A percentile compares a stretch with the other conserved stretches of the same genome.
Conservation (phyloP, 2,888 invertebrate species). For the Hirudinaria manillensis region DNA sequence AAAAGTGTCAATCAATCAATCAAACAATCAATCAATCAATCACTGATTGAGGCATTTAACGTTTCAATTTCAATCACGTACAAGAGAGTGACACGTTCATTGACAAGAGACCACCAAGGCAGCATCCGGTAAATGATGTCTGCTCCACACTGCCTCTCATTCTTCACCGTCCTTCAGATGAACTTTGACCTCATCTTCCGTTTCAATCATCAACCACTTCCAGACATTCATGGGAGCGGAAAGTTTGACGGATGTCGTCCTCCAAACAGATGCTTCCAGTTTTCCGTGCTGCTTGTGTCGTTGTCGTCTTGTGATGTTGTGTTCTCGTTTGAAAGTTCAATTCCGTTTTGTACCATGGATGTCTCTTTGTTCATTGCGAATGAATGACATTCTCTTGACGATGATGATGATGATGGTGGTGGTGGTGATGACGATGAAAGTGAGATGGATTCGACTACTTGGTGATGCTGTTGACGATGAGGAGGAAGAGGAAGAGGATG, state of each 20-base stretch:
- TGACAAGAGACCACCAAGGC: too few species aligned
- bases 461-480: conserved; percentile 8
- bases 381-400: not conserved
- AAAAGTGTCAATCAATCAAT: too few species aligned
- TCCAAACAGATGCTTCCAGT: conserved; percentile 11
- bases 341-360: not conserved
- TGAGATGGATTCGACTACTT: not conserved
- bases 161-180: not conserved
- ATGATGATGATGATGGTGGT: conserved; percentile 21
- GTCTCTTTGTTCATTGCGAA: not conserved
- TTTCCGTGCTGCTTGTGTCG: too few species aligned
- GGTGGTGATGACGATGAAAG: conserved; percentile 15
- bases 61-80: too few species aligned
- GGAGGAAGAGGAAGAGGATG: not conserved
- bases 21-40: too few species aligned
- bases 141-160: too few species aligned
- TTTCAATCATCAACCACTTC: conserved; percentile 8
- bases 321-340: not conserved
- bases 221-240: not conserved
- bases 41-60: too few species aligned
- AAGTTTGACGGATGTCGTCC: not conserved
- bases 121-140: too few species aligned
- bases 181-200: conserved; percentile 14
- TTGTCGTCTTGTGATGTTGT: too few species aligned
- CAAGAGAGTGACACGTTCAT: too few species aligned